Evolutionary conservation across 2,888 invertebrate genomes (phyloP), one percentile per base, ranked within the genome.

Genomic region (Heliconius erato): DNA sequence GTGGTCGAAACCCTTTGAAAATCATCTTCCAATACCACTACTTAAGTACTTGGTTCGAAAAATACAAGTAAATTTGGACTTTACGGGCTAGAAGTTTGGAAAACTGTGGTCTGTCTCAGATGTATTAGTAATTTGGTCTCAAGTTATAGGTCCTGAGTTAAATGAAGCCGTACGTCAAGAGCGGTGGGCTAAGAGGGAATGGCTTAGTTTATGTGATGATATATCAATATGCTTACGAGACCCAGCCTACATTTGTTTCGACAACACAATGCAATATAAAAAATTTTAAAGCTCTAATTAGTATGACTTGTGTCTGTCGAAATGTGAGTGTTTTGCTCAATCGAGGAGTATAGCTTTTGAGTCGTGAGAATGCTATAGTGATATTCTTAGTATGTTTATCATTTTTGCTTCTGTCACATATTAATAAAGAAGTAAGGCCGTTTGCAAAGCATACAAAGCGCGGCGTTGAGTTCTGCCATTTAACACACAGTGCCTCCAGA

Each of bases 201-300:
- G 91, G 89, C 88, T 94, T 93, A 93, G 82, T 96, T 95, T 96
- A 96, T 89, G 95, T 92, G 91, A 91, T 92, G 89, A 95, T 96
- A 95, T 95, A 95, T 96, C 95, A 96, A 94, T 95, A 95, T 95
- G 90, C 94, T 95, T 96, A 96, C 93, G 95, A 96, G 95, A 91
- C 87, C 87, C 88, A 89, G 89, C 85, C 86, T 88, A 90, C 91
- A 88, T 90, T 90, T 90, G 89, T 86, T 87, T 88, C 89, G 89
- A 89, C 87, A 88, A 86, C 85, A 85, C 85, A 86, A 86, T 85
- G 85, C 79, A 69, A 84, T 86, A 86, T 86, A 82, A 79, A 74
- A 82, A 68, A 44, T 74, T 81, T 54, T 74, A 78, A 78, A 78
- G 79, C 82, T 83, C 84, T 86, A 85, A 85, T 86, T 84, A 86